phyloP scores from a whole-genome alignment of 2,888 invertebrate species.

The Magallana nippona region DNA sequence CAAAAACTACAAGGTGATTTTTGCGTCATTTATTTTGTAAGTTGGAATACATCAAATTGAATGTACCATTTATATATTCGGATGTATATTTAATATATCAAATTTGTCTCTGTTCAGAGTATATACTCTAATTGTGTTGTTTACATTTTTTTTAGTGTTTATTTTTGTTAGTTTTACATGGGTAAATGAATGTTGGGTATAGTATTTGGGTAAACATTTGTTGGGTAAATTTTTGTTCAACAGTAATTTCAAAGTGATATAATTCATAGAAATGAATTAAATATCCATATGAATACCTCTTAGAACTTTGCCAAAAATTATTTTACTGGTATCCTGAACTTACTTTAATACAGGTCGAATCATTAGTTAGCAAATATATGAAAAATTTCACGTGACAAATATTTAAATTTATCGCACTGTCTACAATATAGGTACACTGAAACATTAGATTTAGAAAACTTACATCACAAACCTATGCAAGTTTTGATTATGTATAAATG shows the following conservation, averaged over 20 bases:
- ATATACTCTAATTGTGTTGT: neutral
- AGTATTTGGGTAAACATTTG: neutral
- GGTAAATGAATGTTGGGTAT: neutral
- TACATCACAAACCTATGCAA: too few relatives aligned
- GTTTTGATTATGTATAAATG: too few relatives aligned
- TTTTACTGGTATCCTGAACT: constrained; percentile 5
- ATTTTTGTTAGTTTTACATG: neutral
- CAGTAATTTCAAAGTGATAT: too few relatives aligned
- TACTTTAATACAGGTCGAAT: too few relatives aligned
- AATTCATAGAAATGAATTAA: too few relatives aligned
- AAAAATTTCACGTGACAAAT: too few relatives aligned
- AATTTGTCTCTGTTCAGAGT: neutral
- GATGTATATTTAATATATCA: constrained; percentile 30
- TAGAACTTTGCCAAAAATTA: neutral
- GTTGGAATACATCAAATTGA: neutral
- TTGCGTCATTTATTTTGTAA: neutral
- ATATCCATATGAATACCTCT: neutral
- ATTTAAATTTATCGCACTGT: too few relatives aligned
- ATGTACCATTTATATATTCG: constrained; percentile 8
- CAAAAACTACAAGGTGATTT: neutral
- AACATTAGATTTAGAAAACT: too few relatives aligned
- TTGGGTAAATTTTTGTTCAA: too few relatives aligned
- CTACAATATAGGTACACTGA: too few relatives aligned
- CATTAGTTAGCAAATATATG: too few relatives aligned
- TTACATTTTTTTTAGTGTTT: neutral